Evolutionary conservation across 1,140 invertebrate species (phyloP).

Genomic region (Philopotamus ludificatus): DNA sequence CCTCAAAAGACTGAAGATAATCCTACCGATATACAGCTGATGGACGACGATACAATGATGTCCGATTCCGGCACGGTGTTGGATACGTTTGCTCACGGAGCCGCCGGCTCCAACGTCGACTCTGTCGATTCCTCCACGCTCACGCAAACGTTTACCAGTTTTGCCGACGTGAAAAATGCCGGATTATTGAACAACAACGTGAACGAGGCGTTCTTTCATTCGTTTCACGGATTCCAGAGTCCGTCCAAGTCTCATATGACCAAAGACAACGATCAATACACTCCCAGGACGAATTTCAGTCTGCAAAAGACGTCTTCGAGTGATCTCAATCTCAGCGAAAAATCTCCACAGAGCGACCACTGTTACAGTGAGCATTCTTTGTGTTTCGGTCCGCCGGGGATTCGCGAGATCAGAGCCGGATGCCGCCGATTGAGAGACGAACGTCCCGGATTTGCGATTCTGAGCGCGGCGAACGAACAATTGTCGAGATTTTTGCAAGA

Average conservation of each 20-base stretch:
- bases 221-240: conserved; percentile 54
- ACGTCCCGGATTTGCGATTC: conserved; percentile 77
- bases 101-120: conserved; percentile 44
- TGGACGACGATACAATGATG: conserved; percentile 55
- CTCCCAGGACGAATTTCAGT: conserved; percentile 52
- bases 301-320: conserved; percentile 56
- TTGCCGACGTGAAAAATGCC: conserved; percentile 55
- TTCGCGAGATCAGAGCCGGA: conserved; percentile 83
- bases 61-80: conserved; percentile 54
- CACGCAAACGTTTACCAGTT: conserved; percentile 48
- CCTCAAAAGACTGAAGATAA: conserved; percentile 48
- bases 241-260: conserved; percentile 42
- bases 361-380: conserved; percentile 55
- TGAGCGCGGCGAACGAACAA: conserved; percentile 81
- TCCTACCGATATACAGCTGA: conserved; percentile 44
- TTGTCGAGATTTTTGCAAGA: conserved; percentile 83
- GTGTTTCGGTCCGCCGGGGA: conserved; percentile 52
- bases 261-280: conserved; percentile 47
- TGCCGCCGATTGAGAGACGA: conserved; percentile 78
- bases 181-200: conserved; percentile 51
- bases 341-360: conserved; percentile 55
- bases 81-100: conserved; percentile 46
- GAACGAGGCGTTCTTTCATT: conserved; percentile 54
- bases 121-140: conserved; percentile 47
- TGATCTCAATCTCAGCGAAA: conserved; percentile 54